Percentiles rank a stretch among this genome's conserved stretches.
Evolutionary conservation across 2,113 vertebrate genomes (phyloP).

Genomic region (Podilymbus podiceps): DNA sequence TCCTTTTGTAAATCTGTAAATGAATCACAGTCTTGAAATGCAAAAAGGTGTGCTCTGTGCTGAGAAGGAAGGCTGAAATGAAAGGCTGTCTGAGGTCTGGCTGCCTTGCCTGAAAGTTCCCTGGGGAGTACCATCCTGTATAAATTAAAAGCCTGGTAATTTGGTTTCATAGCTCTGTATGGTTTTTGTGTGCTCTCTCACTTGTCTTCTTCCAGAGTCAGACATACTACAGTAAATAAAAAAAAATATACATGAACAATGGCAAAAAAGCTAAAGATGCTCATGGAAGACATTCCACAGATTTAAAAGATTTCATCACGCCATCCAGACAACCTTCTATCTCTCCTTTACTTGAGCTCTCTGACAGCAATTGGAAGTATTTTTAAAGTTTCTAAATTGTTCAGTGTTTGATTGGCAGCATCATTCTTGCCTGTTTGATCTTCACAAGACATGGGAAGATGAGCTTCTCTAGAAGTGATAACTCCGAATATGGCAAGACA

Average conservation of each 20-base stretch:
- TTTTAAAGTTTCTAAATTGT: background rate
- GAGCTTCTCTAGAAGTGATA: background rate
- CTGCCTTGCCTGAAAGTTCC: background rate
- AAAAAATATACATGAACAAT: background rate
- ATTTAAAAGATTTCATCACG: background rate
- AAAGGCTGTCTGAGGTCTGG: background rate
- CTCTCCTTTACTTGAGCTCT: background rate
- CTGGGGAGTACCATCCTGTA: background rate
- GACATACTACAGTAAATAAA: background rate
- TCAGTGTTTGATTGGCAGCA: background rate
- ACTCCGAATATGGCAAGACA: background rate
- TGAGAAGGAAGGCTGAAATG: background rate
- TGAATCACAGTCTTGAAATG: background rate
- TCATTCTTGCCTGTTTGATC: background rate
- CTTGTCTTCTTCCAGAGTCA: background rate
- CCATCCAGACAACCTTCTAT: background rate
- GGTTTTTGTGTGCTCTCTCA: background rate
- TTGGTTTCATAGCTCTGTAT: background rate
- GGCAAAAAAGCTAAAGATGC: background rate
- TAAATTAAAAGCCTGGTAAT: background rate
- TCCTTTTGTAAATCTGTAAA: background rate
- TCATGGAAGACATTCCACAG: background rate
- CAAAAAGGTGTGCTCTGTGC: background rate
- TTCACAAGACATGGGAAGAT: background rate
- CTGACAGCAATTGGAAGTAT: background rate